Evolutionary conservation across 2,113 vertebrate genomes (phyloP), one percentile per base, ranked within the genome.

Genomic region (Onychorhynchus coronatus): DNA sequence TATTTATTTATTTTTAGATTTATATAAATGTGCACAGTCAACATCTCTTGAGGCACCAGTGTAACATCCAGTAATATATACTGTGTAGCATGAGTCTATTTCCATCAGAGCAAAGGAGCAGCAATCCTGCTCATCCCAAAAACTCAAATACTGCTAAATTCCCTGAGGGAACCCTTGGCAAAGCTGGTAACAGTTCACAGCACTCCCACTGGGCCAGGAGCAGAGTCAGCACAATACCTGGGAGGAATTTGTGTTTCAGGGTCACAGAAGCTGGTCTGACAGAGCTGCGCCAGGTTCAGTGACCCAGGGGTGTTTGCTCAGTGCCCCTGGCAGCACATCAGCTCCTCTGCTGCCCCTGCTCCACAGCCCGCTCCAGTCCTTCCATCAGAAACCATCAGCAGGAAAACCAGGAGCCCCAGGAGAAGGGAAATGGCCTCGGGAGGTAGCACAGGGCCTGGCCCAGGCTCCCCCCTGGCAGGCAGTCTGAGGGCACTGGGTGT

Each of bases 1-100:
- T 98, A 97, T 97, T 96, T 97, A 91, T 97, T 96, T 97, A 95
- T 96, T 95, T 96, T 96, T 95, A 96, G 91, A 94, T 96, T 95
- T 96, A 96, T 92, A 84, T 96, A 96, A 96, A 93, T 92, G 83
- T 93, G 91, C 91, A 49, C 37, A 79, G 85, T 91, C 93, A 90
- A 90, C 88, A 92, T 96, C 93, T 96, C 86, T 22, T 61, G 86
- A 94, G 91, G 93, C 91, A 93, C 73, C 80, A 58, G 65, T 14
- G 49, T 76, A 76, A 77, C 73, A 92, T 87, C 50, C 80, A 87
- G 62, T 65, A 84, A 70, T 61, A 65, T 0, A 14, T 6, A 23
- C 46, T 20, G 24, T 2, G 3, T 13, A 72, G 42, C 1, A 0
- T 22, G 53, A 84, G 16, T 30, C n/a, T 20, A 19, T 68, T 72